A percentile compares a stretch with the other conserved stretches of the same genome.
Conservation (phyloP, 2,797 vertebrate genomes). For the Phrynocephalus guinanensis region DNA sequence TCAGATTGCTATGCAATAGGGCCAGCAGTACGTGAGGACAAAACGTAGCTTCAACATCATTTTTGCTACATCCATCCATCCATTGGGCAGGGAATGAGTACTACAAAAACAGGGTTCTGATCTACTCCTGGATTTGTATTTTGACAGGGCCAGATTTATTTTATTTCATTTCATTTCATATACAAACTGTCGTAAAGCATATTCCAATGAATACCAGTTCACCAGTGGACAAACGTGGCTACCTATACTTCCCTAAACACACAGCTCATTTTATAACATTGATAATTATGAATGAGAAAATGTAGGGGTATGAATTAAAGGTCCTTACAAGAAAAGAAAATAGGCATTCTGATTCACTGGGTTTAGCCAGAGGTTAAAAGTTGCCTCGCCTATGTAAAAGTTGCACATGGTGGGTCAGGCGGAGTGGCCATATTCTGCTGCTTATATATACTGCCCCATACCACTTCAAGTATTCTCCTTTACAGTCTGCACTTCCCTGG, state of each 20-base stretch:
- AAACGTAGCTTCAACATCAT: not conserved
- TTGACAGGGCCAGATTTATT: not conserved
- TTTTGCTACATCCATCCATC: not conserved
- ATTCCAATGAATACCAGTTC: not conserved
- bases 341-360: not conserved
- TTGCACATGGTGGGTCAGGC: not conserved
- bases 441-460: too few relatives aligned
- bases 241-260: not conserved
- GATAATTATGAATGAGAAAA: not conserved
- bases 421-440: not conserved
- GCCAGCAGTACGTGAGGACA: not conserved
- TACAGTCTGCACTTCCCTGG: not conserved
- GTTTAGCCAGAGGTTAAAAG: not conserved
- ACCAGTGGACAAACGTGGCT: not conserved
- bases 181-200: too few relatives aligned
- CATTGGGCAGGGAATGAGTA: not conserved
- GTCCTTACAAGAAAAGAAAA: not conserved
- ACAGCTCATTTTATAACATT: not conserved
- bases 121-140: not conserved
- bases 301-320: not conserved
- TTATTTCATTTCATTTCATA: not conserved
- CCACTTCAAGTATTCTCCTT: not conserved
- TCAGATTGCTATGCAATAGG: not conserved
- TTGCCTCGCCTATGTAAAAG: not conserved
- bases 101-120: not conserved